Percentiles rank a stretch among this genome's conserved stretches.
Conservation (phyloP, 2,113 vertebrate genomes). For the Pachypanchax playfairii region DNA sequence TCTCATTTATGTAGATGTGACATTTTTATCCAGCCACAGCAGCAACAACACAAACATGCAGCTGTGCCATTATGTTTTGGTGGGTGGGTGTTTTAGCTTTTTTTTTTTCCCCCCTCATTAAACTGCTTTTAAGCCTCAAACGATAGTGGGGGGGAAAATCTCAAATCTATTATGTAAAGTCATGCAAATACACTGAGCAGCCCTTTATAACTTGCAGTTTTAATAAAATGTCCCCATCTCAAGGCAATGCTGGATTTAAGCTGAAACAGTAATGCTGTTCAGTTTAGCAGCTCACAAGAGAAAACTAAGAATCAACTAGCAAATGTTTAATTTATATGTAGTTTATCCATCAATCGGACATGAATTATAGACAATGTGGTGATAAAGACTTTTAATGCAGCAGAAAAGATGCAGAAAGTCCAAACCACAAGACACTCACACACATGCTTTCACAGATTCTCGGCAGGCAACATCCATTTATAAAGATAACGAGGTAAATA, state of each 20-base stretch:
- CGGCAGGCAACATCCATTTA: too few relatives aligned
- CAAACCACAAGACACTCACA: too few relatives aligned
- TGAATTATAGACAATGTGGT: too few relatives aligned
- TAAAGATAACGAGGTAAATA: too few relatives aligned
- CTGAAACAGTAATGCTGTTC: conserved; percentile 1
- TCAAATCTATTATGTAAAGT: conserved; percentile 51
- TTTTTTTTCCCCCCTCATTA: conserved; percentile 45
- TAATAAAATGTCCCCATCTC: too few relatives aligned
- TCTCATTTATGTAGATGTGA: conserved; percentile 32
- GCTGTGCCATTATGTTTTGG: conserved; percentile 53
- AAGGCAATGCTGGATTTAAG: too few relatives aligned
- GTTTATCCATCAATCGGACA: not conserved
- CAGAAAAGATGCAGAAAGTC: too few relatives aligned
- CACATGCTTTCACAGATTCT: too few relatives aligned
- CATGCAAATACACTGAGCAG: conserved; percentile 3
- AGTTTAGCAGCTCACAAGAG: conserved; percentile 1
- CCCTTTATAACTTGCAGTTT: conserved; percentile 8
- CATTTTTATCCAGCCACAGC: conserved; percentile 29
- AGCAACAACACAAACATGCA: conserved; percentile 35
- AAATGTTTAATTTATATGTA: conserved; percentile 12
- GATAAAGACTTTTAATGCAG: too few relatives aligned
- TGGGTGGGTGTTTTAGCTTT: conserved; percentile 11
- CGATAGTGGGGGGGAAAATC: conserved; percentile 44
- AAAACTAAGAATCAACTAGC: not conserved
- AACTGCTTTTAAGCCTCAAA: conserved; percentile 65